A percentile compares a stretch with the other conserved stretches of the same genome.
Conservation (phyloP, 2,888 invertebrate genomes). For the Entomobrya multifasciata region DNA sequence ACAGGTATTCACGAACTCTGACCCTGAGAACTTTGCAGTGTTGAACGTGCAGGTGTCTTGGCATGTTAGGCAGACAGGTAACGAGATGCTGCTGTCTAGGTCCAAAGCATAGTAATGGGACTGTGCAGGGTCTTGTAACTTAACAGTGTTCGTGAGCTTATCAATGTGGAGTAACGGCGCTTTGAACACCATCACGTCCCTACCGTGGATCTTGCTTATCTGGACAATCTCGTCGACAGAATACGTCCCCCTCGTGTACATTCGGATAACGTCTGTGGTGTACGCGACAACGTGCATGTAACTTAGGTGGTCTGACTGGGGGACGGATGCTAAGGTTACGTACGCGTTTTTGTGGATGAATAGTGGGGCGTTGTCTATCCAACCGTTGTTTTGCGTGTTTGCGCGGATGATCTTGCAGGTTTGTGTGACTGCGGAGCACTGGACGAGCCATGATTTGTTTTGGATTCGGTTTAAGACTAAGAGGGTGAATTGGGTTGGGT, state of each 20-base stretch:
- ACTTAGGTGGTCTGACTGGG: neutral
- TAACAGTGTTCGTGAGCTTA: too few relatives aligned
- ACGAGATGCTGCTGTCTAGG: neutral
- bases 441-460: constrained; percentile 85
- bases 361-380: constrained; percentile 84
- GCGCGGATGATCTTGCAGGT: constrained; percentile 80
- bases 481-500: neutral
- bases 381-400: constrained; percentile 86
- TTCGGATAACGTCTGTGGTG: neutral
- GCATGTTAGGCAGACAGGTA: constrained; percentile 9
- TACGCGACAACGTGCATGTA: neutral
- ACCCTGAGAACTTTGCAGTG: neutral
- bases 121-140: neutral
- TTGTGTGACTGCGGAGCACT: neutral
- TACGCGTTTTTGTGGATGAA: neutral
- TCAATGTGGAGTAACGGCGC: neutral
- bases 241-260: neutral
- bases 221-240: constrained; percentile 21
- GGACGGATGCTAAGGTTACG: neutral
- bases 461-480: constrained; percentile 82
- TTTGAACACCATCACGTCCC: neutral
- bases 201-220: neutral
- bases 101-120: constrained; percentile 23
- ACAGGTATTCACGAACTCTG: constrained; percentile 13
- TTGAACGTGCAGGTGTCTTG: neutral